Base-by-base conservation (phyloP, 2,113 vertebrate species). In the Mormyrus lacerda region DNA sequence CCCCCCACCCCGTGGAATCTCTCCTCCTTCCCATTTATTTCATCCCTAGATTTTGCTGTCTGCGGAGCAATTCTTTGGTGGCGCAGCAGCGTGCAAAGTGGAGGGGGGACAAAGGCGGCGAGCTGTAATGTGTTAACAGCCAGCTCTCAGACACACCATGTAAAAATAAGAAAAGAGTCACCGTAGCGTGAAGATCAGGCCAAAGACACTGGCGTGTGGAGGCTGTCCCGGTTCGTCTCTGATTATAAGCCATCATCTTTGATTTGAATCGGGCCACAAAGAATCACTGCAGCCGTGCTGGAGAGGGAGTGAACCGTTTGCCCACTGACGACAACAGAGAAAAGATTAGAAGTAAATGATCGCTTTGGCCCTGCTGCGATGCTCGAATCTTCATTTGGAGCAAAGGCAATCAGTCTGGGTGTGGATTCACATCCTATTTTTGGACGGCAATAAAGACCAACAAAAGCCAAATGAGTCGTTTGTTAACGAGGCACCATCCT, bases 171-270 rank as follows among this genome's bases (percentile, higher is more conserved):
- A 95, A 95, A 93, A n/a, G 82, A 84, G n/a, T 93, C 94, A 92
- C 88, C 93, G 92, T 61, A 91, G 92, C 84, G 53, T 95, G 95
- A 96, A 96, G 94, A 96, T 96, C 92, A 94, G 91, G 94, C 92
- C 87, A 94, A 93, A 95, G 94, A 94, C 92, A 94, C 88, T 92
- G 94, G 93, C 31, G 19, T 69, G 89, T 91, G 93, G 92, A 92
- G 94, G 92, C 90, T 91, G 92, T 92, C 93, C 95, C 91, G 95
- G 95, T 94, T 93, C 94, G 94, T 88, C 93, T 92, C 95, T 95
- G 93, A 97, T 96, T 95, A 87, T 65, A 97, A 96, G 95, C 94
- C 93, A 95, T 97, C 94, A 95, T 93, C 93, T 94, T 85, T 94
- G 94, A 96, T 94, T 95, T 94, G 94, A 95, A 94, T 95, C 88